Evolutionary conservation across 2,888 invertebrate genomes (phyloP).

Genomic region (Erebia aethiops): DNA sequence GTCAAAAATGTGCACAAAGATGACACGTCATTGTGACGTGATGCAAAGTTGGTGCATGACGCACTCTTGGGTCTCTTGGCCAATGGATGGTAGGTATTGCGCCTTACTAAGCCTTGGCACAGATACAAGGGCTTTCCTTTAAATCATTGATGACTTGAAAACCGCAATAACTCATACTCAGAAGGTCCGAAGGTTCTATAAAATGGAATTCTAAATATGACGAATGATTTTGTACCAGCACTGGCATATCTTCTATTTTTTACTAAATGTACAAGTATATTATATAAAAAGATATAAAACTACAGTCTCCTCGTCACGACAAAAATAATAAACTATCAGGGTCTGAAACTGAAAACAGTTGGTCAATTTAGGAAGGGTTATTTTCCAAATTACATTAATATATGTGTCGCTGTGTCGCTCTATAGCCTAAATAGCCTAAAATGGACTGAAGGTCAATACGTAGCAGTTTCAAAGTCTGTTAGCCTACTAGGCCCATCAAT

Average conservation of each 20-base stretch:
- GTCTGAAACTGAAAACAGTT: no score
- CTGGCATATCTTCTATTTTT: background rate
- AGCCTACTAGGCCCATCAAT: no score
- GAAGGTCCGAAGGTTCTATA: constrained; percentile 5
- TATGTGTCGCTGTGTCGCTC: no score
- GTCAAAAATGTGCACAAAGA: constrained; percentile 27
- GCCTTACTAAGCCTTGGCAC: constrained; percentile 18
- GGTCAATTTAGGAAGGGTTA: no score
- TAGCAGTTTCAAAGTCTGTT: no score
- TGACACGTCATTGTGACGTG: constrained; percentile 37
- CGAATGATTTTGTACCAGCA: background rate
- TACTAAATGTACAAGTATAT: background rate
- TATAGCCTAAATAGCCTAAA: no score
- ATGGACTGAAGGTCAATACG: no score
- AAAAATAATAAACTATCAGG: no score
- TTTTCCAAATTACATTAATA: no score
- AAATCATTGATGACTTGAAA: constrained; percentile 31
- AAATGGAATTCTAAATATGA: constrained; percentile 5
- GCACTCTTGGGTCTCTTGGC: constrained; percentile 29
- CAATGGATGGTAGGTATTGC: background rate
- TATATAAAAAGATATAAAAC: background rate
- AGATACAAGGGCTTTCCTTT: constrained; percentile 31
- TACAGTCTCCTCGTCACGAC: no score
- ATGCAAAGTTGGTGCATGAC: constrained; percentile 33
- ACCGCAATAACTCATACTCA: constrained; percentile 24